Evolutionary conservation across 2,888 invertebrate species (phyloP).

Genomic region (Campoletis raptor): DNA sequence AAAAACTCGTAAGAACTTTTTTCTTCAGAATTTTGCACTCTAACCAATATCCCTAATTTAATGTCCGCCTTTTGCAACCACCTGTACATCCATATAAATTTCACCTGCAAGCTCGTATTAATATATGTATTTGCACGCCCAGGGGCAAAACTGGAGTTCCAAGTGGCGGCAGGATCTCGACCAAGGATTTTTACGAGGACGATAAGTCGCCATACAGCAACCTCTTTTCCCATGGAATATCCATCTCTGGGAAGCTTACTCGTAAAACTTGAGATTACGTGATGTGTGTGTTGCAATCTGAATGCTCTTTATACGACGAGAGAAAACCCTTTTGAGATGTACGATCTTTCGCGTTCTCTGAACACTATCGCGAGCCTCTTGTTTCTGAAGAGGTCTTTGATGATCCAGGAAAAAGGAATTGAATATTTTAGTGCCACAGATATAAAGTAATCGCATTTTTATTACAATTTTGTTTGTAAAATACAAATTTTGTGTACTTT

Average conservation of each 20-base stretch:
- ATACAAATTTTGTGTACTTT: neutral
- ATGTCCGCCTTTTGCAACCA: neutral
- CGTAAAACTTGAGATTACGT: constrained; percentile 69
- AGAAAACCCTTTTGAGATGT: constrained; percentile 12
- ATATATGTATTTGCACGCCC: constrained; percentile 26
- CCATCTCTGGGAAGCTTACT: constrained; percentile 51
- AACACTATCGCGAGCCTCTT: constrained; percentile 24
- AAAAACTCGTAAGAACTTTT: neutral
- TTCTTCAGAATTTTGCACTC: neutral
- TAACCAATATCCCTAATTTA: neutral
- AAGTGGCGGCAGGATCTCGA: constrained; percentile 32
- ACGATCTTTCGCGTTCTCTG: constrained; percentile 31
- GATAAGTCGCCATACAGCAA: constrained; percentile 68
- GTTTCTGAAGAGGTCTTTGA: neutral
- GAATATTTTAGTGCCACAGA: neutral
- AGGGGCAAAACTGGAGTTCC: constrained; percentile 52
- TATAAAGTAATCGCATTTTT: neutral
- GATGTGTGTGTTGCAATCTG: constrained; percentile 47
- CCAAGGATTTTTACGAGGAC: constrained; percentile 66
- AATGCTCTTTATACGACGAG: constrained; percentile 11
- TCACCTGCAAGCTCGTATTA: neutral
- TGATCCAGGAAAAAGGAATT: neutral
- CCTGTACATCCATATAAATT: constrained; percentile 6
- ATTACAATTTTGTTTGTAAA: neutral
- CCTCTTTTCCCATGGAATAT: constrained; percentile 56